Evolutionary conservation across 2,888 invertebrate species (phyloP), one percentile per base, ranked within the genome.

Genomic region (Villa cingulata): DNA sequence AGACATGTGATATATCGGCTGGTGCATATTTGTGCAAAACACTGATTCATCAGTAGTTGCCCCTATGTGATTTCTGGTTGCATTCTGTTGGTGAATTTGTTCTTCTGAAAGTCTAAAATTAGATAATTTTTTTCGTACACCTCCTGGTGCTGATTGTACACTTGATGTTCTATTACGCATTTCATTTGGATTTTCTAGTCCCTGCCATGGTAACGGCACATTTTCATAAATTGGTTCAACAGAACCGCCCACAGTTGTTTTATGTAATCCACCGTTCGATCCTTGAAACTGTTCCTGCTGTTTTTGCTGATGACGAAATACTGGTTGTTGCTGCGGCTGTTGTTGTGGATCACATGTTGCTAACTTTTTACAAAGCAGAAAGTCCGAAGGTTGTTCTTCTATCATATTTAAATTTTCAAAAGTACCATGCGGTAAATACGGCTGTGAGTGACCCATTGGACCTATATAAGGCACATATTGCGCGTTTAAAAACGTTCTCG

Each of bases 171-270:
- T 60, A 51, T 66, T 64, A 4, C 68, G 61, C 60, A 66, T 67
- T 47, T 58, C 57, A 39, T 56, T 55, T 19, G 51, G 44, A 37
- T 27, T 16, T 51, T 52, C 18, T 46, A 48, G 29, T 38, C 55
- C 41, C 39, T 74, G 75, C 79, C 80, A 81, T 0, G 83, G 80
- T 27, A 83, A 61, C 1, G 84, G 85, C 9, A 86, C 82, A 62
- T 86, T 86, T 59, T 86, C 86, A 62, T 86, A 86, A 53, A 86
- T 86, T 1, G 86, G 86, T 60, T 86, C 86, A 15, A 78, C 80
- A 52, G 53, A 80, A 68, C 55, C 76, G 53, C 58, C 76, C 68
- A 63, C 61, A 3, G 60, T 58, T 43, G 61, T 72, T 18, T 71
- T 60, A 61, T 74, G 66, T 32, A 65, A 29, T 15, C 45, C 19